phyloP scores from a whole-genome alignment of 2,888 invertebrate genomes.

The Leuctra nigra region DNA sequence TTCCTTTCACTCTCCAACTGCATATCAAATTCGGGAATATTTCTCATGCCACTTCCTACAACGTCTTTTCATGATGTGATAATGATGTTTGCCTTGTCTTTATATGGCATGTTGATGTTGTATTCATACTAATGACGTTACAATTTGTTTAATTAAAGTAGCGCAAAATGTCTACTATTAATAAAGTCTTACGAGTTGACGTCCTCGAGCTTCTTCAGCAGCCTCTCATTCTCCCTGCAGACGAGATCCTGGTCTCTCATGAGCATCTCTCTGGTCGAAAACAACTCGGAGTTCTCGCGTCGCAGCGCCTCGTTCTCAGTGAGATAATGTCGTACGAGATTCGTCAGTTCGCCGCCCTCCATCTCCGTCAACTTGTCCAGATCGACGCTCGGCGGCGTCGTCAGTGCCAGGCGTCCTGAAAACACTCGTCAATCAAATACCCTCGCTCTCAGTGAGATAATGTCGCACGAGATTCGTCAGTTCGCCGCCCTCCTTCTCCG shows the following conservation, averaged over 20 bases:
- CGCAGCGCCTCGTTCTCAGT: slow-evolving; percentile 70
- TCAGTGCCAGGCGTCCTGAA: slow-evolving; percentile 32
- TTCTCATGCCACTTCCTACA: too few species aligned
- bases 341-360: slow-evolving; percentile 72
- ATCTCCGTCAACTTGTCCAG: slow-evolving; percentile 66
- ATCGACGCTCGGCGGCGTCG: slow-evolving; percentile 57
- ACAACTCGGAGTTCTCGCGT: slow-evolving; percentile 80
- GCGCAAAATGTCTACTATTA: too few species aligned
- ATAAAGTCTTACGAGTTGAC: slow-evolving; percentile 82
- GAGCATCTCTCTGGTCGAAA: slow-evolving; percentile 68
- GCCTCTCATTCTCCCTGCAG: slow-evolving; percentile 82
- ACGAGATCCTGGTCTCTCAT: slow-evolving; percentile 84
- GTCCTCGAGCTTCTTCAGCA: slow-evolving; percentile 81
- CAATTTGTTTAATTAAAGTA: too few species aligned
- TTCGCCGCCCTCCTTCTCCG: slow-evolving; percentile 69
- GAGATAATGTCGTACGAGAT: slow-evolving; percentile 80
- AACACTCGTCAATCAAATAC: too few species aligned
- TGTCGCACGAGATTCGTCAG: slow-evolving; percentile 76
- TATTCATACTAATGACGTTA: too few species aligned
- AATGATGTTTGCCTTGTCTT: too few species aligned
- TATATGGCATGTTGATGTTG: too few species aligned
- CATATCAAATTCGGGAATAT: too few species aligned
- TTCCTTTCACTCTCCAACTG: too few species aligned
- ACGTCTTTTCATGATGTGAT: too few species aligned
- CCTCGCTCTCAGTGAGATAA: slow-evolving; percentile 76